Evolutionary conservation across 2,888 invertebrate genomes (phyloP), one percentile per base, ranked within the genome.

Genomic region (Charanyca ferruginea): DNA sequence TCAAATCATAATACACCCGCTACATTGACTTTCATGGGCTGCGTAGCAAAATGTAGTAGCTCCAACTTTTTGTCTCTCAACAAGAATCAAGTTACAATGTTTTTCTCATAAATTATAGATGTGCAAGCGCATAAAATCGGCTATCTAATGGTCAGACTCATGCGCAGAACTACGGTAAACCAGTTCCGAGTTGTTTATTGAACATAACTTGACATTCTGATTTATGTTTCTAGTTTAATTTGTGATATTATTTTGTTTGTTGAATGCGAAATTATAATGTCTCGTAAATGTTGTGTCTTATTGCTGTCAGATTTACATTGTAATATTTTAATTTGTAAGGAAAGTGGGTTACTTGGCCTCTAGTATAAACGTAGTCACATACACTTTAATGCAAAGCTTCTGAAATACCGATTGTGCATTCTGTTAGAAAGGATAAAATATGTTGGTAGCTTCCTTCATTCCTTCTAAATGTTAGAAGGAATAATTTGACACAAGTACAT

Each of bases 241-340:
- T 75, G 79, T 63, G 79, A 79, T 79, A 75, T 75, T 79, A 78
- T 79, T 78, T 75, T 67, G 73, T 73, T 67, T 79, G 67, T 20
- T 63, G 55, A 73, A 73, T 66, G 51, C 62, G 44, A 62, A 73
- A 75, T 75, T 73, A 75, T 77, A 55, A 61, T 66, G 59, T 77
- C 80, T 66, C 44, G 80, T 69, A 61, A 79, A 69, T 75, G 70
- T 63, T 70, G 49, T 79, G 77, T 79, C 42, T 65, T 63, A 75
- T 48, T 58, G 53, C 57, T 63, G 25, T 16, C 51, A 63, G 62
- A 60, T 75, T 79, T 77, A 79, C 77, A 69, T 69, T 79, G 79
- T 77, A 70, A 63, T 75, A 66, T 67, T 78, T 44, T 73, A 73
- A 63, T 77, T 73, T 66, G 67, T 78, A 55, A 51, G 51, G 63